Base-by-base conservation (phyloP, 2,113 vertebrate genomes). In the Elephantulus edwardii region DNA sequence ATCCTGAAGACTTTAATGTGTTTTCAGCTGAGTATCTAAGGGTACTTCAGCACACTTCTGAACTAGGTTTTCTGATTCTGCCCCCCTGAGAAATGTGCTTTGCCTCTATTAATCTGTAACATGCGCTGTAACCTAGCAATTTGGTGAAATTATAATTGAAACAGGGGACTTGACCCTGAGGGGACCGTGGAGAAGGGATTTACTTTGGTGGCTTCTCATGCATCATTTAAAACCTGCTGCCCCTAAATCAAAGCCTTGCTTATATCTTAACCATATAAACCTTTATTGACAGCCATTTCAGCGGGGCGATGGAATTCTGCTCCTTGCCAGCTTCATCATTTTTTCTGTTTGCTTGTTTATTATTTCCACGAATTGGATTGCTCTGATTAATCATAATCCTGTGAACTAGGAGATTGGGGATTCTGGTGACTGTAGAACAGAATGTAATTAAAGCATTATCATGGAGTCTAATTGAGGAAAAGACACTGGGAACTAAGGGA, bases 11-110 rank as follows among this genome's bases (percentile, higher is more conserved):
- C 96, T 93, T 95, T 96, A 95, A 95, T 93, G 72, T 74, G 54
- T 96, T 95, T 95, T 95, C 93, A 96, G 91, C 91, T 95, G 95
- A 64, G 54, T 30, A 40, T 85, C 56, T 96, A 40, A 89, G 91
- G 70, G 74, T 90, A 92, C 86, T 74, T 83, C 88, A 95, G 77
- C 84, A 84, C 90, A 48, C 80, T 83, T 91, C 88, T 13, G 0
- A 75, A 90, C 83, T 72, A 30, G 66, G 60, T 22, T 88, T 95
- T 94, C 68, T 58, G 75, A 35, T 82, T 85, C 52, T 19, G 66
- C 28, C 22, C 30, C 26, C 12, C 19, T 52, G 84, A 26, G 90
- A 92, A 82, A 12, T 1, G 38, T 78, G 71, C 71, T 83, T 48
- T 7, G 1, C 1, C 11, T 1, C 77, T 70, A 33, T 60, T 20